Conservation (phyloP, 1,140 invertebrate species). For the Tetragonula clypearis region DNA sequence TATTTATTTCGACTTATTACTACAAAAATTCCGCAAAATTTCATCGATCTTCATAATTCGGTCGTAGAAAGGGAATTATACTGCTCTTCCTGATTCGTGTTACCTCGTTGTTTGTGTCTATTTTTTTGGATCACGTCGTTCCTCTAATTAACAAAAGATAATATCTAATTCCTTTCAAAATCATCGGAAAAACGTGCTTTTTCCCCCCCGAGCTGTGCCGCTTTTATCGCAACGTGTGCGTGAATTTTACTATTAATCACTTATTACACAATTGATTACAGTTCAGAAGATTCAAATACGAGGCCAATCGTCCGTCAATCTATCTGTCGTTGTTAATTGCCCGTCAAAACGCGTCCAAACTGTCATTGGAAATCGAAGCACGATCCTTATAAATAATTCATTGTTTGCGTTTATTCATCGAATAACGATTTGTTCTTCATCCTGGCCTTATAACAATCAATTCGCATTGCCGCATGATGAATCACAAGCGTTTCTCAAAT, state of each 20-base stretch:
- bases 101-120: no score
- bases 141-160: no score
- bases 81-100: no score
- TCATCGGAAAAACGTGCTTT: no score
- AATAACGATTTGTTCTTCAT: neutral
- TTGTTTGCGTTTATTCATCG: neutral
- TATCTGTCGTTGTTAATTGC: neutral
- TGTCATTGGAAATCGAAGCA: neutral
- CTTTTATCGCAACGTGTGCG: no score
- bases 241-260: neutral
- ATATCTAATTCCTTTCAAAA: no score
- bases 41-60: no score
- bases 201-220: no score
- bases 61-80: no score
- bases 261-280: neutral
- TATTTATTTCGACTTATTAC: no score
- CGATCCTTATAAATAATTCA: conserved; percentile 15
- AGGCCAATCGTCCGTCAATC: neutral
- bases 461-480: neutral
- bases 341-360: neutral
- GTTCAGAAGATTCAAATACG: neutral
- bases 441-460: neutral
- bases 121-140: no score
- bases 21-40: no score
- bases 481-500: neutral